phyloP scores from a whole-genome alignment of 1,140 invertebrate genomes.

The Neodiprion lecontei region DNA sequence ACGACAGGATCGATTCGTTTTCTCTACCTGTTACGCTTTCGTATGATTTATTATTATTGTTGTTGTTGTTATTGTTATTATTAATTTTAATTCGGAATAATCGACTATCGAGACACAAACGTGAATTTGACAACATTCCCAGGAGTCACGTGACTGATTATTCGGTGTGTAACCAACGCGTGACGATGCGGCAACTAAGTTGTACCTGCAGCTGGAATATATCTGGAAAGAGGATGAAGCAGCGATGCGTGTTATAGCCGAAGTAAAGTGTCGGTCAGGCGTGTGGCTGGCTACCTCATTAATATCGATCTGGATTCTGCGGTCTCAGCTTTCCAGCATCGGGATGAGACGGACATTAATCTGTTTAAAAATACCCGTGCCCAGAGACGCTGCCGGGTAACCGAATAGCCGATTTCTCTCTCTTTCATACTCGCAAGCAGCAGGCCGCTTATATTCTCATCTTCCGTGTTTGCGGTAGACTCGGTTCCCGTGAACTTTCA shows the following conservation, averaged over 20 bases:
- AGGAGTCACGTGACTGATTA: too few relatives aligned
- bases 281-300: constrained; percentile 58
- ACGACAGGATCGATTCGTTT: too few relatives aligned
- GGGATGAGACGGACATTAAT: constrained; percentile 47
- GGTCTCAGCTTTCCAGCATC: constrained; percentile 53
- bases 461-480: neutral
- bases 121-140: too few relatives aligned
- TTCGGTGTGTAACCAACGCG: too few relatives aligned
- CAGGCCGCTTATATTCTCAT: neutral
- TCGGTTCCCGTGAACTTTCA: neutral
- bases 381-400: neutral
- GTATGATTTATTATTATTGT: neutral
- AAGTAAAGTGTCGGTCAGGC: constrained; percentile 58
- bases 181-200: too few relatives aligned
- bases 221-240: neutral
- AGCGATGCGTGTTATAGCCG: constrained; percentile 38
- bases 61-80: neutral
- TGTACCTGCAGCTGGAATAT: neutral
- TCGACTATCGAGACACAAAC: too few relatives aligned
- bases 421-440: neutral
- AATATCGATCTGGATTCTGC: constrained; percentile 63
- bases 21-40: too few relatives aligned
- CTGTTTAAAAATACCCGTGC: constrained; percentile 58
- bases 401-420: neutral
- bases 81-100: too few relatives aligned